phyloP scores from a whole-genome alignment of 2,888 invertebrate genomes.

The Drosophila mulleri region DNA sequence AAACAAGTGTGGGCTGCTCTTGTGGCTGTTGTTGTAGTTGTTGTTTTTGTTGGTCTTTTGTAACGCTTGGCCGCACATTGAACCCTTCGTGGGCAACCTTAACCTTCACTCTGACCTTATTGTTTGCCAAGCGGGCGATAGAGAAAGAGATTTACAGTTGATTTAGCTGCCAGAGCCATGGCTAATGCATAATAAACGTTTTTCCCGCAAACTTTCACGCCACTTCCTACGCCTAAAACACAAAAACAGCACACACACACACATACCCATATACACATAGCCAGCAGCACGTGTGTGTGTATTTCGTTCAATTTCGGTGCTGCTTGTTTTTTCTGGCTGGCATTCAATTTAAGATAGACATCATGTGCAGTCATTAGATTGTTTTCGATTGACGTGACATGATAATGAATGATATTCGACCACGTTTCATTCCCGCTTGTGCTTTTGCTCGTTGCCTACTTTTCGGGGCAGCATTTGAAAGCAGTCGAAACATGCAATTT shows the following conservation, averaged over 20 bases:
- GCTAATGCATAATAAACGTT: constrained; percentile 78
- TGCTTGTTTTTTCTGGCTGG: constrained; percentile 34
- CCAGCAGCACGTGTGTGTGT: constrained; percentile 10
- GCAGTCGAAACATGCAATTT: constrained; percentile 48
- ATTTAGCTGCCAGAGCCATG: constrained; percentile 72
- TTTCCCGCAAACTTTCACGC: constrained; percentile 67
- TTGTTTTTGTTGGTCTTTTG: constrained; percentile 19
- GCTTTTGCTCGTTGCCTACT: constrained; percentile 33
- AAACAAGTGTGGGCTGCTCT: constrained; percentile 22
- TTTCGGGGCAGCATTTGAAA: constrained; percentile 27
- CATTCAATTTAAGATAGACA: constrained; percentile 80
- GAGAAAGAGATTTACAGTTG: constrained; percentile 72
- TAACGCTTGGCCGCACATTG: constrained; percentile 52
- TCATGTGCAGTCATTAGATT: constrained; percentile 83
- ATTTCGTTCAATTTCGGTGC: constrained; percentile 39
- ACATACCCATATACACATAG: background rate
- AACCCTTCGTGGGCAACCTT: constrained; percentile 46
- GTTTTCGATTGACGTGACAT: constrained; percentile 82
- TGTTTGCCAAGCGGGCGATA: constrained; percentile 37
- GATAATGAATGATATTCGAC: constrained; percentile 78
- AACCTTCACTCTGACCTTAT: constrained; percentile 48
- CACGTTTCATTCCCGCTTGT: constrained; percentile 8
- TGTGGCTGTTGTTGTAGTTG: constrained; percentile 4
- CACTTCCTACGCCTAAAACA: constrained; percentile 46
- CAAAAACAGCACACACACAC: constrained; percentile 11